Conservation (phyloP, 1,140 invertebrate species). For the Euwallacea similis region DNA sequence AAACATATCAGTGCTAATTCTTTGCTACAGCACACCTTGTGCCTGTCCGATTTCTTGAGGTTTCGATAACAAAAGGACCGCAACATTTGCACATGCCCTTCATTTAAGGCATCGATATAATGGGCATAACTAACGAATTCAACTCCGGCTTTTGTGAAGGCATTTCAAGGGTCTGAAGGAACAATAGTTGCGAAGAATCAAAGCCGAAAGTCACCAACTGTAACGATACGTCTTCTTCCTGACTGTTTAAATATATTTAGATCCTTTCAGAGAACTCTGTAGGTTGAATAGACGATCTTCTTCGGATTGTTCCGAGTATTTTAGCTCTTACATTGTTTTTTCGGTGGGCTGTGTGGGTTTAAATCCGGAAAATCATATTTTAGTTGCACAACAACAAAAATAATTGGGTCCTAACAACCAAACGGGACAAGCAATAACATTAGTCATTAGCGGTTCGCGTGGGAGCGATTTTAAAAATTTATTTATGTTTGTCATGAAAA, state of each 20-base stretch:
- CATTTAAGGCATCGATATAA: constrained; percentile 41
- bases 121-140: constrained; percentile 49
- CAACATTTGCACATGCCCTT: constrained; percentile 39
- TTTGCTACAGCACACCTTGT: constrained; percentile 31
- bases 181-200: constrained; percentile 29
- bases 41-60: constrained; percentile 31
- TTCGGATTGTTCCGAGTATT: too few relatives aligned
- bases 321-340: too few relatives aligned
- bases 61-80: constrained; percentile 27
- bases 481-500: constrained; percentile 20
- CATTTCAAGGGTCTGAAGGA: constrained; percentile 43
- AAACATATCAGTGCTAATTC: constrained; percentile 40
- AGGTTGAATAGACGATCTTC: too few relatives aligned
- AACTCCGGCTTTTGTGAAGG: constrained; percentile 42
- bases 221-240: constrained; percentile 39
- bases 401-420: constrained; percentile 9
- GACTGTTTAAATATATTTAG: too few relatives aligned
- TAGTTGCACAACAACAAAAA: constrained; percentile 15
- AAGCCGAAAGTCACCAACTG: constrained; percentile 42
- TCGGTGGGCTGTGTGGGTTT: background rate
- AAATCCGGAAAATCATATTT: background rate
- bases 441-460: constrained; percentile 6
- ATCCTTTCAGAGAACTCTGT: too few relatives aligned
- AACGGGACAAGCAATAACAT: constrained; percentile 17
- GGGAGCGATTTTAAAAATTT: constrained; percentile 7